Evolutionary conservation across 1,140 invertebrate genomes (phyloP).

Genomic region (Drosophila tropicalis): DNA sequence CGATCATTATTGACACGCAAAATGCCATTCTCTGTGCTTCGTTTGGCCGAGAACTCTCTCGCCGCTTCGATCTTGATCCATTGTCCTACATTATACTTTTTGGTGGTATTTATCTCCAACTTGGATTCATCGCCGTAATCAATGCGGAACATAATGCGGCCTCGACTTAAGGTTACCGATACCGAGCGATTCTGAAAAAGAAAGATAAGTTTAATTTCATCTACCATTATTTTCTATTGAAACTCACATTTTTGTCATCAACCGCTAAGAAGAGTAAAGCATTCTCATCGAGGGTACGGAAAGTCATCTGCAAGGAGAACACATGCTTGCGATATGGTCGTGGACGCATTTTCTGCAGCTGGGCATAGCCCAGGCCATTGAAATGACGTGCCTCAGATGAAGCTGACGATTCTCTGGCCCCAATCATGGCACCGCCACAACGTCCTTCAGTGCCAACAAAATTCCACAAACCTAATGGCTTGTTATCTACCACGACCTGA

Average conservation of each 20-base stretch:
- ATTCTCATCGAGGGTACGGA: slow-evolving; percentile 94
- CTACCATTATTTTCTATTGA: neutral
- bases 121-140: slow-evolving; percentile 87
- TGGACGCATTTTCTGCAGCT: slow-evolving; percentile 86
- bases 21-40: slow-evolving; percentile 86
- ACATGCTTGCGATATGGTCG: slow-evolving; percentile 88
- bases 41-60: slow-evolving; percentile 84
- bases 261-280: slow-evolving; percentile 93
- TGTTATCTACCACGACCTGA: slow-evolving; percentile 90
- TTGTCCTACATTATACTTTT: slow-evolving; percentile 92
- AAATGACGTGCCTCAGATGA: slow-evolving; percentile 85
- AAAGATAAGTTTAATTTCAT: neutral
- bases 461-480: slow-evolving; percentile 94
- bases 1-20: slow-evolving; percentile 90
- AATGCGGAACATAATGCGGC: slow-evolving; percentile 90
- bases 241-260: slow-evolving; percentile 87
- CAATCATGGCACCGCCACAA: slow-evolving; percentile 85
- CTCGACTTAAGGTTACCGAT: slow-evolving; percentile 89
- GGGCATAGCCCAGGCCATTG: slow-evolving; percentile 91
- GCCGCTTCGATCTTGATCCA: slow-evolving; percentile 90
- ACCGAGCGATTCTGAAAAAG: slow-evolving; percentile 89
- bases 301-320: slow-evolving; percentile 91
- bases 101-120: slow-evolving; percentile 87
- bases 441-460: slow-evolving; percentile 87
- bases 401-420: slow-evolving; percentile 67